Evolutionary conservation across 2,113 vertebrate genomes (phyloP).

Genomic region (Nesospiza acunhae): DNA sequence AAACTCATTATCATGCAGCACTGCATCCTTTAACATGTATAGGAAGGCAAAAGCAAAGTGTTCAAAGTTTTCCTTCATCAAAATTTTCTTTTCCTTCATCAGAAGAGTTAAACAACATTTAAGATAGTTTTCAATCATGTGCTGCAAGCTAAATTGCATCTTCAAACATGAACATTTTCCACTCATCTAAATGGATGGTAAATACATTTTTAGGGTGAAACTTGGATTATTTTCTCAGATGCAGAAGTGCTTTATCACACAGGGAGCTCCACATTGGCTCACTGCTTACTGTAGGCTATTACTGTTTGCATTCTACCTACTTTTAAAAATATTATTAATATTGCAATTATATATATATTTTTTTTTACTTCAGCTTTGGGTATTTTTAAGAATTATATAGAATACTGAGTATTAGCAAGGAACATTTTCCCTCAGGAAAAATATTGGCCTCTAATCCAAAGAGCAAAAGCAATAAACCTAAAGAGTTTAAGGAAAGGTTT

Average conservation of each 20-base stretch:
- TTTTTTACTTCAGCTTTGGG: neutral
- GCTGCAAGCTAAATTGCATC: neutral
- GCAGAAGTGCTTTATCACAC: neutral
- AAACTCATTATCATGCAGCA: neutral
- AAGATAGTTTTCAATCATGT: slow-evolving; percentile 16
- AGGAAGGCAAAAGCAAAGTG: neutral
- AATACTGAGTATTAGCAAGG: neutral
- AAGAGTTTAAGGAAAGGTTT: slow-evolving; percentile 59
- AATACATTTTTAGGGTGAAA: slow-evolving; percentile 23
- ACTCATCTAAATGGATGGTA: neutral
- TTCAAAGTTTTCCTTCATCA: neutral
- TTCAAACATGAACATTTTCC: neutral
- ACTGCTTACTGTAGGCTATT: neutral
- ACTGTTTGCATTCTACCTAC: neutral
- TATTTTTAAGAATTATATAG: slow-evolving; percentile 40
- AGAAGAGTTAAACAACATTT: slow-evolving; percentile 6
- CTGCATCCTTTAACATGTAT: neutral
- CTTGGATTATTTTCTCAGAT: slow-evolving; percentile 21
- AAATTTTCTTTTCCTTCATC: neutral
- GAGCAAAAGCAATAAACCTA: slow-evolving; percentile 51
- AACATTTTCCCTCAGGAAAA: slow-evolving; percentile 30
- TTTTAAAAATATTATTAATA: slow-evolving; percentile 43
- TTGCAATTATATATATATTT: neutral
- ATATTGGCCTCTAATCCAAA: slow-evolving; percentile 46
- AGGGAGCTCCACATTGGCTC: neutral